These are phyloP conservation scores for Leuctra nigra DNA, from an alignment of 2,888 invertebrate species.

Conservation along the genomic window DNA sequence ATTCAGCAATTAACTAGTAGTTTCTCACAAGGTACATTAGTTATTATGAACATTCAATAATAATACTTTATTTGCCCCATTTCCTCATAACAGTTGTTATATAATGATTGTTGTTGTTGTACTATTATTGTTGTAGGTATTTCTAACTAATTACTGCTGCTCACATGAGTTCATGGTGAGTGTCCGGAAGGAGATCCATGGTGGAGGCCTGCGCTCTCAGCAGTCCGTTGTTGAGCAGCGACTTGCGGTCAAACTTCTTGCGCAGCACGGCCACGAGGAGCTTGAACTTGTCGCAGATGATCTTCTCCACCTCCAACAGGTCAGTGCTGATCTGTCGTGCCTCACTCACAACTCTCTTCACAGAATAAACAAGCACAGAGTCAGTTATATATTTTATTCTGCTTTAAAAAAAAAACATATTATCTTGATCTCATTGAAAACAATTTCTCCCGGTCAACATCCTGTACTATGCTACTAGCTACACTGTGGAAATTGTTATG, in stretches of 20 bases:
- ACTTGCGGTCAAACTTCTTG: constrained; percentile 28
- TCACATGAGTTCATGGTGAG: not conserved
- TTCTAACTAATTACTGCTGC: not conserved
- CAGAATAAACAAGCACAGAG: no score
- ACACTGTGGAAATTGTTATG: no score
- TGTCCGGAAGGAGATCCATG: not conserved
- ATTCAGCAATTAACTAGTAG: no score
- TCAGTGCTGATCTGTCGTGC: constrained; percentile 4
- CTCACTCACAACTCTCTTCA: not conserved
- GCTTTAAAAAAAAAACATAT: no score
- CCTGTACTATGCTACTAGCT: no score
- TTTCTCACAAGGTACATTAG: no score
- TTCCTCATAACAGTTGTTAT: not conserved
- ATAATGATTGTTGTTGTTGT: not conserved
- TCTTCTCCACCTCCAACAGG: constrained; percentile 25
- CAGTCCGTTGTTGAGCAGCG: no score
- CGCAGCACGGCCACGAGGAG: constrained; percentile 28
- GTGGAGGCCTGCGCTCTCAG: not conserved
- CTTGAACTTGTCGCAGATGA: constrained; percentile 26
- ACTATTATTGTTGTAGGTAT: not conserved
- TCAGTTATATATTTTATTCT: no score
- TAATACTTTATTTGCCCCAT: no score
- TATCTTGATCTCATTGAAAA: no score
- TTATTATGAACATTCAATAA: no score
- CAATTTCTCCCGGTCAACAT: no score